Base-by-base conservation (phyloP, 92 coral and sea anemone genomes). In the Epizoanthus rinbou region DNA sequence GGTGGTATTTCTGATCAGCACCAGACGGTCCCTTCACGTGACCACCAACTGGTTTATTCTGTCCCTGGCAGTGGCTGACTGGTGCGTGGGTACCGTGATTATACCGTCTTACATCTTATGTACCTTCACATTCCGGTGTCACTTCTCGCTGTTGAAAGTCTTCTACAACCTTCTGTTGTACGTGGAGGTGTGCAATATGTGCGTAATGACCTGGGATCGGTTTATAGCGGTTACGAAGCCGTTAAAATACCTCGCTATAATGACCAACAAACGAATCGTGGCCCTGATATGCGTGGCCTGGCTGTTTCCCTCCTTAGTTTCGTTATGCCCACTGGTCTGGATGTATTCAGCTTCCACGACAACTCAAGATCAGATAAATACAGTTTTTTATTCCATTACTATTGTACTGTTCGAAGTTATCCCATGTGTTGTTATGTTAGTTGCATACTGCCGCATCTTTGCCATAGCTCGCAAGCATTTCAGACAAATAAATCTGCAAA, bases 21-120 rank as follows among this genome's bases (percentile, higher is more conserved):
- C 86, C 5, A 78, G 75, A 13, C 74, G 84, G 62, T 86, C 91
- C 21, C 88, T 94, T 6, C 93, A 90, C 24, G 74, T 87, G 22
- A 79, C 80, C 24, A 85, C 89, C 14, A 94, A 94, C 90, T 89
- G 91, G 90, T 94, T 91, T 56, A 70, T 94, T 3, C 83, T 94
- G 13, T 94, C 98, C 3, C 74, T 94, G 16, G 95, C 98, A 35
- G 87, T 94, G 5, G 87, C 95, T 7, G 98, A 94, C 73, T 74
- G 89, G 45, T 75, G 88, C 22, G 95, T 94, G 24, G 95, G 95
- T 2, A 56, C 87, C 19, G 84, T 91, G 28, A 75, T 94, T 24
- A 94, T 93, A 6, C 95, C 98, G 8, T 84, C 93, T 3, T 85
- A 87, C 43, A 31, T 91, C 18, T 75, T 83, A 15, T 93, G 98